A percentile compares a stretch with the other conserved stretches of the same genome.
Conservation (phyloP, 2,113 vertebrate genomes). For the Pterocles burchelli region DNA sequence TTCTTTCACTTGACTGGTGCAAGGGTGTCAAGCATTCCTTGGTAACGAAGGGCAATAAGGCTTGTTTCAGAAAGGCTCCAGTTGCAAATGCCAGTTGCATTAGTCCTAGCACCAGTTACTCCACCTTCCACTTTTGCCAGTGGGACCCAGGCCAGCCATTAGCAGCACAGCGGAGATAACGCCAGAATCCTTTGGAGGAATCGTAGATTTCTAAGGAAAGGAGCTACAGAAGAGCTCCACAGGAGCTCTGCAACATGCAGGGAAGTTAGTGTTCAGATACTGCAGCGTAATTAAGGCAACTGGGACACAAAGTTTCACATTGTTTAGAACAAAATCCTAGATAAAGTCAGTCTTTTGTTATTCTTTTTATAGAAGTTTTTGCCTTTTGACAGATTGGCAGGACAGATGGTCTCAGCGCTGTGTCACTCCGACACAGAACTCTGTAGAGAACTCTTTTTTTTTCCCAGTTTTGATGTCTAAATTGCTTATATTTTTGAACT, state of each 20-base stretch:
- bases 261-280: background rate
- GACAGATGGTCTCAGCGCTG: constrained; percentile 10
- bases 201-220: background rate
- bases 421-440: background rate
- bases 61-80: background rate
- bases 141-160: background rate
- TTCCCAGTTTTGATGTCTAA: background rate
- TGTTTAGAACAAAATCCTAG: constrained; percentile 2
- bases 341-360: background rate
- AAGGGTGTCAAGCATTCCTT: fast-evolving
- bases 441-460: background rate
- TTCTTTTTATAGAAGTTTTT: background rate
- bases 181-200: background rate
- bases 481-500: background rate
- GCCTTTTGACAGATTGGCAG: background rate
- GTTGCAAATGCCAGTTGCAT: background rate
- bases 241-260: background rate
- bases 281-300: background rate
- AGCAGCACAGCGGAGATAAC: background rate
- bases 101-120: background rate
- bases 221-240: constrained; percentile 1
- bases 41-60: background rate
- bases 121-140: background rate
- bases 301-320: background rate
- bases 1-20: background rate